Percentiles rank a stretch among this genome's conserved stretches.
Evolutionary conservation across 2,113 vertebrate species (phyloP).

Genomic region (Grus americana): DNA sequence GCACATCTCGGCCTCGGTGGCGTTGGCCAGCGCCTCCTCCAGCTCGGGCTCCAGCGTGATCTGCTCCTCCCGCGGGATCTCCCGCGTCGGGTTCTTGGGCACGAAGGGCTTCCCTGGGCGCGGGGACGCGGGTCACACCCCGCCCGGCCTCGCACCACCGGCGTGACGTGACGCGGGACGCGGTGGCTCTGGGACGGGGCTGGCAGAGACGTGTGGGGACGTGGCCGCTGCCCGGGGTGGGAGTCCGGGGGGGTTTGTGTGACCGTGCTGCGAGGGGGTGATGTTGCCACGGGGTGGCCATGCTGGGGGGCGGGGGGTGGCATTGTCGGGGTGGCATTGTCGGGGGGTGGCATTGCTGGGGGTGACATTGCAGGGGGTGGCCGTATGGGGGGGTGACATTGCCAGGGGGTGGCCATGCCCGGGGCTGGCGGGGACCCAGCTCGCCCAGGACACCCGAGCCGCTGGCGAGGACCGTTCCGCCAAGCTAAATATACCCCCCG

Average conservation of each 20-base stretch:
- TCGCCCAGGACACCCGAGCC: conserved; percentile 30
- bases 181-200: rapidly evolving
- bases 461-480: not conserved
- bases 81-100: conserved; percentile 75
- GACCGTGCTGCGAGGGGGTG: not conserved
- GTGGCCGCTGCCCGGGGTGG: not conserved
- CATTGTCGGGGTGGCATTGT: no score
- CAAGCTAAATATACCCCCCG: conserved; percentile 30
- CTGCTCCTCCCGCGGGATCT: conserved; percentile 85
- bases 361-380: not conserved
- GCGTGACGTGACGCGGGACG: rapidly evolving
- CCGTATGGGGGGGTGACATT: no score
- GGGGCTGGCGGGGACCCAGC: conserved; percentile 1
- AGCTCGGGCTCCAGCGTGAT: conserved; percentile 92
- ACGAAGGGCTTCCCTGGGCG: conserved; percentile 86
- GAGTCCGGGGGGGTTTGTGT: not conserved
- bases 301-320: no score
- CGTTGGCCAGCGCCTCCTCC: conserved; percentile 90
- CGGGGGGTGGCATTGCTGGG: not conserved
- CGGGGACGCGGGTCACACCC: not conserved
- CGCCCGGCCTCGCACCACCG: rapidly evolving
- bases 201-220: rapidly evolving
- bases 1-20: conserved; percentile 95
- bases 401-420: not conserved
- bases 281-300: no score